Evolutionary conservation across 2,888 invertebrate genomes (phyloP), one percentile per base, ranked within the genome.

Genomic region (Conus canariensis): DNA sequence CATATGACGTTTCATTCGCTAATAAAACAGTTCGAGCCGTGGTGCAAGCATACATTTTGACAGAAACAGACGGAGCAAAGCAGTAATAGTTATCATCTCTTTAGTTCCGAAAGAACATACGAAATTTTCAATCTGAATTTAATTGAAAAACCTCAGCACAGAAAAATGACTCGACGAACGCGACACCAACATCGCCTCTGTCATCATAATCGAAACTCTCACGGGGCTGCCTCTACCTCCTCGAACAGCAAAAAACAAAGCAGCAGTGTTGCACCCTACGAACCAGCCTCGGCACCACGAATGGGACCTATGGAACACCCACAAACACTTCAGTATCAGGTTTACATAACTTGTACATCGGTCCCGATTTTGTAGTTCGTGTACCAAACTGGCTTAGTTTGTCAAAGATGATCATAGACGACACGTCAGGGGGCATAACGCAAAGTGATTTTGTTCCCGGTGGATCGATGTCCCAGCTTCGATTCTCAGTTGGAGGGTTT

Each of bases 281-380:
- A 70, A 25, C 92, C 91, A 91, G 92, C 92, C 91, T 91, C 91
- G 92, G 87, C 93, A 94, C 89, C 93, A 94, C 90, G 91, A 93
- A 88, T 90, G 88, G 82, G 90, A 90, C 16, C 10, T 22, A 82
- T 83, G 16, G 67, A 83, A 92, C 77, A 58, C 90, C 82, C 89
- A 89, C 77, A 45, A 90, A 74, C 89, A 88, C 90, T 91, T 87
- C 80, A 87, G 80, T 70, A 56, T 86, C n/a, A n/a, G 60, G 92
- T 5, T 92, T 94, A 64, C 94, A 92, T 90, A 95, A 94, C 90
- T 90, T 94, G 12, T 94, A 94, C 87, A 91, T 95, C 19, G 94
- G 95, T 59, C 93, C 94, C 85, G 94, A 95, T 90, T 95, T 95
- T 90, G 91, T 93, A 14, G 94, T 95, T 1, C 91, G 91, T 83